Base-by-base conservation (phyloP, 2,888 invertebrate species). In the Sthenelais limicola region DNA sequence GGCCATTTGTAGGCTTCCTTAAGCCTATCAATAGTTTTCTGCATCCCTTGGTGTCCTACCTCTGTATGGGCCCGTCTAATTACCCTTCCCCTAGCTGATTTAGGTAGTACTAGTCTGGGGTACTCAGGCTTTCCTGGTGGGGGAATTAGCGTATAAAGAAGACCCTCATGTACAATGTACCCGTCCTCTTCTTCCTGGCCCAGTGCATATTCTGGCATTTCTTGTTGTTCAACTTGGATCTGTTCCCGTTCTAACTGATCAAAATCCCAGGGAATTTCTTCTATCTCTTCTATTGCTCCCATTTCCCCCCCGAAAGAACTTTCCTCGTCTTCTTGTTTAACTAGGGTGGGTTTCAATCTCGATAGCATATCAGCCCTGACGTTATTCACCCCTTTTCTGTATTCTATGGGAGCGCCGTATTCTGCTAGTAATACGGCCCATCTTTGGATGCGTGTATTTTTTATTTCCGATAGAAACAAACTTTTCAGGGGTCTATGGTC, bases 391-490 rank as follows among this genome's bases (percentile, higher is more conserved):
- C 74, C 74, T 52, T 72, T 62, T 0, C 43, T n/a, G 35, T 72
- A 74, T 52, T 72, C 69, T 21, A 74, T 69, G 0, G 49, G 74
- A 5, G 68, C 71, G 1, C 71, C 75, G 33, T 58, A 75, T 56
- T 75, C 75, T n/a, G 73, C 73, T n/a, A 75, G 2, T 15, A 74
- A 30, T 1, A 75, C 73, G 1, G 68, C 73, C 75, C 75, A 75
- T 1, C 73, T 26, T 68, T 75, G 75, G 0, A 75, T 68, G 24
- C 62, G 66, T 0, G 75, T 73, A 35, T 75, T 75, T 21, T 68
- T 58, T n/a, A 73, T 66, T 35, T 75, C 71, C 9, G 70, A 51
- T 1, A 32, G 47, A 24, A 75, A 74, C 0, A 71, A 12, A 24
- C 67, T 71, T n/a, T 67, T 71, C 24, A 74, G 38, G 0, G 74